Percentiles rank a stretch among this genome's conserved stretches.
Conservation (phyloP, 2,888 invertebrate species). For the Celastrina argiolus region DNA sequence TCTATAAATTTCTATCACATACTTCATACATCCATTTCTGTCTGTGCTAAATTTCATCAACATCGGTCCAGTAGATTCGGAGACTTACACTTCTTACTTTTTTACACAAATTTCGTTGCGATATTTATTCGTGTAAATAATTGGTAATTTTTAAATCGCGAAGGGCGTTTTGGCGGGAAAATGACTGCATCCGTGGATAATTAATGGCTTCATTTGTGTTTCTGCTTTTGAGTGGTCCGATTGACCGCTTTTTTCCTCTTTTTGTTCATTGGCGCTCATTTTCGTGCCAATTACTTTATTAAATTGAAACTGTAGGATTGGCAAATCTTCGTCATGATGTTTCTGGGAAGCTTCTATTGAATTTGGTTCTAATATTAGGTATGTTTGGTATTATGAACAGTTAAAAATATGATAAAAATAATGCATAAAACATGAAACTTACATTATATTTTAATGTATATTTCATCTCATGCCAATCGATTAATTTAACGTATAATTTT, state of each 20-base stretch:
- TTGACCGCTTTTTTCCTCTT: slow-evolving; percentile 49
- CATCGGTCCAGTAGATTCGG: too few species aligned
- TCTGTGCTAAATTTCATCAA: too few species aligned
- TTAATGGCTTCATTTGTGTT: slow-evolving; percentile 77
- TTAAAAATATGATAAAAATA: too few species aligned
- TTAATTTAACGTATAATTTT: too few species aligned
- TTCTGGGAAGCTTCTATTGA: slow-evolving; percentile 32
- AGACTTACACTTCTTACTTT: too few species aligned
- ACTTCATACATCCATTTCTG: too few species aligned
- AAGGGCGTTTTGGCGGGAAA: slow-evolving; percentile 43
- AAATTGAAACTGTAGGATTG: slow-evolving; percentile 59
- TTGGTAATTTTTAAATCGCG: slow-evolving; percentile 29
- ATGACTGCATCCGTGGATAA: slow-evolving; percentile 72
- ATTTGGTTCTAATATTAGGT: slow-evolving; percentile 20
- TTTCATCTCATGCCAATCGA: too few species aligned
- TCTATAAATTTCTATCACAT: too few species aligned
- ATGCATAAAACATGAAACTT: too few species aligned
- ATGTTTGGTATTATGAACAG: too few species aligned
- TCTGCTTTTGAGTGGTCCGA: slow-evolving; percentile 74
- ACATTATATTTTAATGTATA: too few species aligned
- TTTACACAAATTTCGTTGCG: too few species aligned
- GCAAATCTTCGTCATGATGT: slow-evolving; percentile 43
- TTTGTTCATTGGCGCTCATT: slow-evolving; percentile 49
- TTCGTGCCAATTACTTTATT: slow-evolving; percentile 65
- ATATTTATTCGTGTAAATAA: slow-evolving; percentile 10